A percentile compares a stretch with the other conserved stretches of the same genome.
phyloP scores from a whole-genome alignment of 1,140 invertebrate genomes.

The Telenomus remus region DNA sequence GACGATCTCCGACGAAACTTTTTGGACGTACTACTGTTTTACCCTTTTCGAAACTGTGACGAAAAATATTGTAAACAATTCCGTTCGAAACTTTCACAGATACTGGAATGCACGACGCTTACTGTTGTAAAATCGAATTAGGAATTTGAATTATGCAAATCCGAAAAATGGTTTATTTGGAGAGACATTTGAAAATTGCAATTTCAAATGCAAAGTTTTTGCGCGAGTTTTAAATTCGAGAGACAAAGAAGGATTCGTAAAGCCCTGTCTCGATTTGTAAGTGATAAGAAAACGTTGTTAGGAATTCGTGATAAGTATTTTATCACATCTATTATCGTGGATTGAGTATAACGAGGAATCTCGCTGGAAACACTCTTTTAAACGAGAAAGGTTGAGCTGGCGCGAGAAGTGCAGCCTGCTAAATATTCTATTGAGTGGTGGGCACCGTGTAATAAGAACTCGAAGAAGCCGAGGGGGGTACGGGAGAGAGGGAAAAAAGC shows the following conservation, averaged over 20 bases:
- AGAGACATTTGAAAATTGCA: no score
- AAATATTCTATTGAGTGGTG: conserved; percentile 61
- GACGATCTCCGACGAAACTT: conserved; percentile 8
- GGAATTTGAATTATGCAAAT: no score
- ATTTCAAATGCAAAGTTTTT: no score
- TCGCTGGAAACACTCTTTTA: conserved; percentile 45
- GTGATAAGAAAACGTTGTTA: conserved; percentile 19
- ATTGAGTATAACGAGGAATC: conserved; percentile 51
- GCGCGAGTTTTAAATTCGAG: background rate
- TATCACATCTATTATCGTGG: conserved; percentile 45
- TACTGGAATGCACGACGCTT: no score
- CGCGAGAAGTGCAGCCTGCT: conserved; percentile 53
- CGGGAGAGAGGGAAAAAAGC: conserved; percentile 28
- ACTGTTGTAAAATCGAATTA: no score
- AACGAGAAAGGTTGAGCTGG: conserved; percentile 38
- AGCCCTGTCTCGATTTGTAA: conserved; percentile 12
- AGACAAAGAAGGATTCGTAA: conserved; percentile 14
- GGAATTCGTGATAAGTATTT: conserved; percentile 42
- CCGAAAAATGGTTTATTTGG: no score
- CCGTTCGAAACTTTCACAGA: no score
- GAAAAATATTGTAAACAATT: no score
- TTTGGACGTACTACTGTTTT: no score
- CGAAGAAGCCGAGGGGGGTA: conserved; percentile 48
- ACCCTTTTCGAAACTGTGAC: no score
- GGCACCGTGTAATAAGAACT: conserved; percentile 53